Evolutionary conservation across 2,888 invertebrate genomes (phyloP).

Genomic region (Coenonympha glycerion): DNA sequence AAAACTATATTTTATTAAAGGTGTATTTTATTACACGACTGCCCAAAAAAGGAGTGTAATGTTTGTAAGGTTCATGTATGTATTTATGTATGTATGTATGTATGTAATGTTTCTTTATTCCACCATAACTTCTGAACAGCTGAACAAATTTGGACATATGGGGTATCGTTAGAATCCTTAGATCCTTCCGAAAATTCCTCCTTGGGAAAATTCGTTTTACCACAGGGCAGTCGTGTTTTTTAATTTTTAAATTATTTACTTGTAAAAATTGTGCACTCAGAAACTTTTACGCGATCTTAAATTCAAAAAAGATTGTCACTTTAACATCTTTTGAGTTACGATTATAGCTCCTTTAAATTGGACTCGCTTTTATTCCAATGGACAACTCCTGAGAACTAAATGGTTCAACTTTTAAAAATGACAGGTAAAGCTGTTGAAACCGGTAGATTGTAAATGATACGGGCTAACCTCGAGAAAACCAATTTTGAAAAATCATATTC

Average conservation of each 20-base stretch:
- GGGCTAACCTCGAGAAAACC: not conserved
- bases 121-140: no score
- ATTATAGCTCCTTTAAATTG: slow-evolving; percentile 18
- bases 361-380: slow-evolving; percentile 18
- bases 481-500: not conserved
- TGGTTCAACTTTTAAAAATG: slow-evolving; percentile 15
- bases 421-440: slow-evolving; percentile 15
- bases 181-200: no score
- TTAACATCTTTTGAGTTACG: slow-evolving; percentile 14
- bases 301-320: slow-evolving; percentile 13
- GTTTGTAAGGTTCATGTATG: no score
- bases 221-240: not conserved
- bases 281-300: slow-evolving; percentile 1
- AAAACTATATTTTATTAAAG: no score
- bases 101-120: no score
- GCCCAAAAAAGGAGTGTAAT: no score
- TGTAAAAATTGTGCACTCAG: not conserved
- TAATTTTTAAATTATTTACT: no score
- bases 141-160: no score
- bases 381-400: slow-evolving; percentile 17
- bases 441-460: slow-evolving; percentile 6
- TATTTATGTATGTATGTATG: no score
- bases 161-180: no score
- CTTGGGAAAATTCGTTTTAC: no score
- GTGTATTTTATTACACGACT: no score